Base-by-base conservation (phyloP, 2,888 invertebrate species). In the Microplitis deprimator region DNA sequence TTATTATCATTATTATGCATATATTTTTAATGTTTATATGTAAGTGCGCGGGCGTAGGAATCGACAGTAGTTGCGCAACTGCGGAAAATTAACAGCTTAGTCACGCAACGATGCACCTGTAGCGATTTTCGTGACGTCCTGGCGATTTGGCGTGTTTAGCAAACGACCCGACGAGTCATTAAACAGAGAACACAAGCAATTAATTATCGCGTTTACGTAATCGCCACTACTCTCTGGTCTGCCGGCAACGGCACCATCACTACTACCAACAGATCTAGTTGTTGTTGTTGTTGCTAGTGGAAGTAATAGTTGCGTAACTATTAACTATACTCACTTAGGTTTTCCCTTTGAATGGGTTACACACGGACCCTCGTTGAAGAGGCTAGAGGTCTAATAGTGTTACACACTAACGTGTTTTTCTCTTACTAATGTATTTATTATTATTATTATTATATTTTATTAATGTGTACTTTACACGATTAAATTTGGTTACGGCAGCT, bases 201-300 rank as follows among this genome's bases (percentile, higher is more conserved):
- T 87, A 87, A 87, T 87, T 87, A 86, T 87, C 84, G 84, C 84
- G 84, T 87, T 87, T 87, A 84, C 87, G 86, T 87, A 87, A 77
- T 77, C 68, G 50, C 62, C 60, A 41, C 50, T 50, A 64, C 7
- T 16, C 29, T 68, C 50, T 50, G 50, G 50, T 50, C 50, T 50
- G 50, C 16, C 62, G 62, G 65, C 65, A 17, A 16, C 62, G 16
- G 65, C 65, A 13, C 20, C 65, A 29, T 17, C 10, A 20, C 65
- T 17, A 20, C 20, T 16, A 65, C 13, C 50, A 50, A 50, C 50
- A 13, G 50, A 50, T 8, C 50, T 50, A 13, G 13, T 13, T 62
- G 60, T 20, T 16, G 39, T 17, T n/a, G 70, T 50, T 50, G 50
- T 50, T 50, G 50, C 13, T 50, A 29, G 62, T 40, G 39, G 40